phyloP scores from a whole-genome alignment of 2,113 vertebrate species.

The Dendropsophus ebraccatus region DNA sequence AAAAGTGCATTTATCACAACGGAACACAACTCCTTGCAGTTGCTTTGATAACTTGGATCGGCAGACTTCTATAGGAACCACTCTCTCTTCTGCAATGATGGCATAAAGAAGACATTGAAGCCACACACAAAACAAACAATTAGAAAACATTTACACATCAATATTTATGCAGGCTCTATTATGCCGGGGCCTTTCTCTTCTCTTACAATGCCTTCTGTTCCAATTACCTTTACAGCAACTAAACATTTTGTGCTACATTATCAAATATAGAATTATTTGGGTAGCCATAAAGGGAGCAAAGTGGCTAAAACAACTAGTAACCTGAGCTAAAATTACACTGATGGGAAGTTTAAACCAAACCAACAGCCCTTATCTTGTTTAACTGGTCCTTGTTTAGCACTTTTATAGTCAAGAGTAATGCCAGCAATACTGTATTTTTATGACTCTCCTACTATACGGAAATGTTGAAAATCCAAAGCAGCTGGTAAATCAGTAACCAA shows the following conservation, averaged over 20 bases:
- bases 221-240: background rate
- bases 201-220: background rate
- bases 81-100: constrained; percentile 87
- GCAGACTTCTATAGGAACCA: constrained; percentile 94
- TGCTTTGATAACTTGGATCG: constrained; percentile 96
- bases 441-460: background rate
- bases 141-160: background rate
- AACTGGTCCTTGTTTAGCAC: background rate
- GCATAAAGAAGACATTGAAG: constrained; percentile 17
- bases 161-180: background rate
- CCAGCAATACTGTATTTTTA: background rate
- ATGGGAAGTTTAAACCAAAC: background rate
- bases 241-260: background rate
- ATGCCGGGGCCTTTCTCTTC: background rate
- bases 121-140: constrained; percentile 52
- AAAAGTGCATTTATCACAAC: constrained; percentile 98
- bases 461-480: background rate
- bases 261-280: background rate
- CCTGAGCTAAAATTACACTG: background rate
- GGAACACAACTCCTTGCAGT: constrained; percentile 93
- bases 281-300: background rate
- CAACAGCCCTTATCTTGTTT: background rate
- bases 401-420: background rate
- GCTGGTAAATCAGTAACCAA: background rate
- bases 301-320: background rate